Percentiles rank a stretch among this genome's conserved stretches.
phyloP scores from a whole-genome alignment of 2,113 vertebrate genomes.

The Gobius niger region DNA sequence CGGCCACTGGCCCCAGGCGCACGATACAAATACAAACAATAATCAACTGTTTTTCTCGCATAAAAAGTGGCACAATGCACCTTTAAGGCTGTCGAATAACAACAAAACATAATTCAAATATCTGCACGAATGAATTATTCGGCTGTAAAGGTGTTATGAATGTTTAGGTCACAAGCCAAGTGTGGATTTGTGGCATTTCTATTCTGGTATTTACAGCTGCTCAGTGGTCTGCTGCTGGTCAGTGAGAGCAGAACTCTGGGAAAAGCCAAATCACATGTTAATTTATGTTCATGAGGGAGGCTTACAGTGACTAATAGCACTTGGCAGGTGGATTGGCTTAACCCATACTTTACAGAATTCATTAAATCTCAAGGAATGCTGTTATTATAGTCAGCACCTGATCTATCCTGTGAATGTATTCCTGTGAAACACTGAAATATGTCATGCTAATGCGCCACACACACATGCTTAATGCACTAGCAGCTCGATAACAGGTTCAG shows the following conservation, averaged over 20 bases:
- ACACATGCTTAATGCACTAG: not conserved
- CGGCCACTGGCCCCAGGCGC: too few species aligned
- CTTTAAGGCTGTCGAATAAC: too few species aligned
- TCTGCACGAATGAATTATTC: too few species aligned
- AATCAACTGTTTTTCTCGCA: too few species aligned
- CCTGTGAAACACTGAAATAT: conserved; percentile 21
- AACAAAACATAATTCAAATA: too few species aligned
- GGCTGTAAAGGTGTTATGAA: too few species aligned
- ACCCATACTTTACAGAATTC: not conserved
- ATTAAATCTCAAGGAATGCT: not conserved
- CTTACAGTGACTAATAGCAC: conserved; percentile 17
- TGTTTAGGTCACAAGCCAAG: too few species aligned
- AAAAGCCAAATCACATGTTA: conserved; percentile 68
- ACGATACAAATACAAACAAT: too few species aligned
- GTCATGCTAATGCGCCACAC: not conserved
- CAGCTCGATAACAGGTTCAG: not conserved
- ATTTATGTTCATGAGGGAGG: conserved; percentile 11
- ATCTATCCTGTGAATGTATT: conserved; percentile 11
- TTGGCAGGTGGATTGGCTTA: conserved; percentile 11
- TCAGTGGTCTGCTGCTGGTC: not conserved
- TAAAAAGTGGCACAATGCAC: too few species aligned
- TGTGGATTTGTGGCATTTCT: not conserved
- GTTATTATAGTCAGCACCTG: not conserved
- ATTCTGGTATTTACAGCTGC: not conserved
- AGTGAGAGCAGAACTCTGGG: conserved; percentile 39